Conservation (phyloP, 1,140 invertebrate species). For the Tyrophagus putrescentiae region DNA sequence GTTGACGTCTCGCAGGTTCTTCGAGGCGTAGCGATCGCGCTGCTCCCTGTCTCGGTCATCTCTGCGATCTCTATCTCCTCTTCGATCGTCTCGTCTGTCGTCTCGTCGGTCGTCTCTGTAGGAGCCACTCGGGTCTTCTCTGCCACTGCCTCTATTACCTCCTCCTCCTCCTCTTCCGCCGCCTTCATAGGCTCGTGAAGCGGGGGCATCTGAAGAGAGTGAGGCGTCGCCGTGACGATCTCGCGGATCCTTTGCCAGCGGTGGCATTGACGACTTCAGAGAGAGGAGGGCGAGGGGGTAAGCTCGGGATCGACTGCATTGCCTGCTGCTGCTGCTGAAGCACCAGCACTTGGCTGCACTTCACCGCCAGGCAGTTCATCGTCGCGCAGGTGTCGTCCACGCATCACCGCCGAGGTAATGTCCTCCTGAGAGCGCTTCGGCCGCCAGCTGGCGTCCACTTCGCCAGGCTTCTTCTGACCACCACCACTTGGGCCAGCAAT, state of each 20-base stretch:
- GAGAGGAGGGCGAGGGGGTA: too few relatives aligned
- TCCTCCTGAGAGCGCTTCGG: conserved; percentile 7
- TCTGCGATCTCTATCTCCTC: conserved; percentile 40
- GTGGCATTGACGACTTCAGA: too few relatives aligned
- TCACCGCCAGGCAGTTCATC: too few relatives aligned
- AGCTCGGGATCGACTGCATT: too few relatives aligned
- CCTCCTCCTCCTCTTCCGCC: conserved; percentile 42
- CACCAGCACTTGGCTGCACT: too few relatives aligned
- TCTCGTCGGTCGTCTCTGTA: not conserved
- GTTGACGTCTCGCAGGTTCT: conserved; percentile 32
- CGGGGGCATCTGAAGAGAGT: too few relatives aligned
- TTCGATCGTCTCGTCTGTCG: conserved; percentile 41
- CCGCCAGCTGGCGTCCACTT: not conserved
- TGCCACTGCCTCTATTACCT: conserved; percentile 35
- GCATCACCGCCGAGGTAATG: not conserved
- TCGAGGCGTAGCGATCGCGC: conserved; percentile 24
- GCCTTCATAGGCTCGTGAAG: conserved; percentile 47
- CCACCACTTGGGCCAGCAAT: not conserved
- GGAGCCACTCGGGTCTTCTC: not conserved
- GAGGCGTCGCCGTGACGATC: too few relatives aligned
- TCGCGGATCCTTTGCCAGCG: too few relatives aligned
- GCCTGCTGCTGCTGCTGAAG: too few relatives aligned
- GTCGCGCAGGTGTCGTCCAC: not conserved
- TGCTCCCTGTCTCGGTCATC: conserved; percentile 36
- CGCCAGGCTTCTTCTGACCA: not conserved